These are phyloP conservation scores for Orthosia incerta DNA, from an alignment of 2,888 invertebrate species.

Conservation along the genomic window DNA sequence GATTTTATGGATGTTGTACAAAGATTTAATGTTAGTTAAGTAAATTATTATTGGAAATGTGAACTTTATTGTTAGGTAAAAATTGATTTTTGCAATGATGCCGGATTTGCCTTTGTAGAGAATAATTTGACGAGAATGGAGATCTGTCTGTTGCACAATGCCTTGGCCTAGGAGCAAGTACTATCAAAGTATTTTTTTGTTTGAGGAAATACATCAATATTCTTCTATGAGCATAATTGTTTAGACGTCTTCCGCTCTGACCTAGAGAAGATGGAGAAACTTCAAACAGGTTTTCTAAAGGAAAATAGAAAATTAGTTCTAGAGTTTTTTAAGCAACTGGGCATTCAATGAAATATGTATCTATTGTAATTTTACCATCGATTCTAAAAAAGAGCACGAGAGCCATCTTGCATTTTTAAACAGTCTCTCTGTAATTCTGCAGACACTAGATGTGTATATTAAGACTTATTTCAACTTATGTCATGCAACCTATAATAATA, in stretches of 20 bases:
- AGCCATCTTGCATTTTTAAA: too few species aligned
- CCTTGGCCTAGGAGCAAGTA: neutral
- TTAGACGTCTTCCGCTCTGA: neutral
- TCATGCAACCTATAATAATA: neutral
- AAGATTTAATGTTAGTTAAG: constrained; percentile 65
- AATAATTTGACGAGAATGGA: neutral
- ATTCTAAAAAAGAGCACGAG: too few species aligned
- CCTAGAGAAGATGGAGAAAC: neutral
- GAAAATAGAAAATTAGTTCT: too few species aligned
- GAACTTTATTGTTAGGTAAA: constrained; percentile 37
- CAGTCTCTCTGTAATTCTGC: too few species aligned
- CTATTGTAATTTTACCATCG: too few species aligned
- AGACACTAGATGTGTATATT: too few species aligned
- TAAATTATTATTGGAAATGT: constrained; percentile 66
- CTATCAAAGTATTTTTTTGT: neutral
- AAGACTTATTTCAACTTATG: too few species aligned
- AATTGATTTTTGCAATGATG: neutral
- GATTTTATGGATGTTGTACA: constrained; percentile 68
- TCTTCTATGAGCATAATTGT: neutral
- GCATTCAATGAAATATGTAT: too few species aligned
- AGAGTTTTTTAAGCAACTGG: too few species aligned
- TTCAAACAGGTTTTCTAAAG: neutral
- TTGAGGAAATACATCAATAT: too few species aligned
- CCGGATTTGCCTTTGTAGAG: too few species aligned
- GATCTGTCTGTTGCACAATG: neutral